Evolutionary conservation across 2,888 invertebrate genomes (phyloP).

Genomic region (Beris morrisii): DNA sequence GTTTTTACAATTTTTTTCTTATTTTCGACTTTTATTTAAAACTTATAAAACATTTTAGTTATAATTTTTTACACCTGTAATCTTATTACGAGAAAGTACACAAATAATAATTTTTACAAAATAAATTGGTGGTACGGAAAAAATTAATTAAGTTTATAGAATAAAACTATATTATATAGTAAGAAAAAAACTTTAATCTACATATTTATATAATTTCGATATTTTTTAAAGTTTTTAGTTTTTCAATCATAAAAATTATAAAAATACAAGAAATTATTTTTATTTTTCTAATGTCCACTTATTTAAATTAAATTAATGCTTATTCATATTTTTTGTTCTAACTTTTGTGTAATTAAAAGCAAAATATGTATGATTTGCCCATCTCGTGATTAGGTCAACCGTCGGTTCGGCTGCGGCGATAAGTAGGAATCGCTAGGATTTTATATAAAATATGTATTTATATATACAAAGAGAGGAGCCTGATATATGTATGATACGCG

Average conservation of each 20-base stretch:
- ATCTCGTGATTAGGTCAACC: no score
- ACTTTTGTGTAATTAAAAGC: no score
- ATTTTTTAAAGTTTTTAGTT: neutral
- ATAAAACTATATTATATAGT: conserved; percentile 4
- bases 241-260: neutral
- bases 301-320: no score
- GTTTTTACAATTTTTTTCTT: conserved; percentile 24
- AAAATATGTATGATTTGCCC: no score
- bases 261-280: no score
- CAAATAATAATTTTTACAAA: conserved; percentile 32
- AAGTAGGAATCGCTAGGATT: no score
- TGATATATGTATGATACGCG: no score
- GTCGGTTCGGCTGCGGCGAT: no score
- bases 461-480: no score
- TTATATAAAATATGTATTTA: no score
- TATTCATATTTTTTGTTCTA: no score
- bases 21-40: conserved; percentile 27
- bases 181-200: neutral
- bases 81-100: conserved; percentile 35
- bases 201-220: neutral
- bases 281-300: no score
- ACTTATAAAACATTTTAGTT: conserved; percentile 33
- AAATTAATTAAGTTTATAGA: conserved; percentile 1
- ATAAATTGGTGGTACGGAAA: conserved; percentile 37
- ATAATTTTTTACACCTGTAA: conserved; percentile 37